phyloP scores from a whole-genome alignment of 2,113 vertebrate genomes.

The Sturnus vulgaris region DNA sequence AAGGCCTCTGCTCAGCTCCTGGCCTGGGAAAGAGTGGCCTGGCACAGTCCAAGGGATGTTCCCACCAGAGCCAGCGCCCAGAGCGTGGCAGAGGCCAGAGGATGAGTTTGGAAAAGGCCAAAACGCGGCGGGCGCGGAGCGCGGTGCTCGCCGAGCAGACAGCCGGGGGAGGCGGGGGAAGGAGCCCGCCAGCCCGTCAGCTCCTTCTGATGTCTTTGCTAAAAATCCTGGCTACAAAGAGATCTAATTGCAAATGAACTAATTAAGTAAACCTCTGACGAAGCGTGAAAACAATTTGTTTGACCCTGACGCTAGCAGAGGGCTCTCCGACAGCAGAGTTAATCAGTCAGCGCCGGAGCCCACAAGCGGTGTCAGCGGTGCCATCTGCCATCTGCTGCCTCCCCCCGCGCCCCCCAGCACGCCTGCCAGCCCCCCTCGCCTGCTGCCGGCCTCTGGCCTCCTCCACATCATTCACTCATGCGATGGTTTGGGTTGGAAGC shows the following conservation, averaged over 20 bases:
- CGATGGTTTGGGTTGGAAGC: accelerated
- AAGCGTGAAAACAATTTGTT: slow-evolving; percentile 88
- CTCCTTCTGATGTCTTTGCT: slow-evolving; percentile 85
- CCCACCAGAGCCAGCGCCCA: accelerated
- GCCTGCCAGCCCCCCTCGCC: not conserved
- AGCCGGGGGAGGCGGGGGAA: slow-evolving; percentile 7
- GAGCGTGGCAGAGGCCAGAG: accelerated
- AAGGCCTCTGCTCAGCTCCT: not conserved
- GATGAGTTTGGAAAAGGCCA: not conserved
- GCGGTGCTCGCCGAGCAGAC: not conserved
- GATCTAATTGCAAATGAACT: slow-evolving; percentile 88
- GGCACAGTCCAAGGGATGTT: not conserved
- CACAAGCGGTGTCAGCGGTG: slow-evolving; percentile 72
- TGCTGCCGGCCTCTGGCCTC: not conserved
- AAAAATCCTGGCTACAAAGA: slow-evolving; percentile 83
- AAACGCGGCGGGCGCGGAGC: accelerated
- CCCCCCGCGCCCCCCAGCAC: not conserved
- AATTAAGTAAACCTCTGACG: slow-evolving; percentile 87
- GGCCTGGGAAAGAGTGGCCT: accelerated
- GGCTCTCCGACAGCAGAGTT: slow-evolving; percentile 76
- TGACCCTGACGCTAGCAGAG: slow-evolving; percentile 81
- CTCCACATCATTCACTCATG: not conserved
- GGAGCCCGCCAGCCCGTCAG: slow-evolving; percentile 58
- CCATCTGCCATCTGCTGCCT: slow-evolving; percentile 69
- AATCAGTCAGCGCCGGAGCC: slow-evolving; percentile 82